Base-by-base conservation (phyloP, 92 coral and sea anemone species). In the Galaxea fascicularis region DNA sequence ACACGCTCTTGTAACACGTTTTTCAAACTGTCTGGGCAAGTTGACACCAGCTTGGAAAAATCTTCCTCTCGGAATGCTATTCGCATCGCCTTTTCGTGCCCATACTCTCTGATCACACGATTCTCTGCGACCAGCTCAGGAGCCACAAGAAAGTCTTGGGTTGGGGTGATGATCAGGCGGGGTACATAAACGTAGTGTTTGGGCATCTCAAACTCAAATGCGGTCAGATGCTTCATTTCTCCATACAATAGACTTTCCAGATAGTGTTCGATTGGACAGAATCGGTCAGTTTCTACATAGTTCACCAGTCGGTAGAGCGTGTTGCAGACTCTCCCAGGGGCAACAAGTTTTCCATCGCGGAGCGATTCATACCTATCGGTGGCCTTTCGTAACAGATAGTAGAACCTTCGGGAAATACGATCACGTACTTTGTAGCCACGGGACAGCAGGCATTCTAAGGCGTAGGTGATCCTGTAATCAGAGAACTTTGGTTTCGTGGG, bases 41-140 rank as follows among this genome's bases (percentile, higher is more conserved):
- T 53, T 16, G 90, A 77, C 21, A 93, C 82, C 4, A 95, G 88
- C 75, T 91, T 95, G 77, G 98, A 95, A 82, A 95, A 95, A 73
- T 94, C 96, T 66, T 95, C 98, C 11, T 95, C 98, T 30, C 98
- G 84, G 62, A 95, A 94, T 79, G 97, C 98, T 79, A 95, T 93
- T 41, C 98, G 90, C 84, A 94, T 87, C 29, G 95, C 86, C 27
- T 82, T 51, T 78, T 89, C 53, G 84, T 95, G 93, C 20, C 90
- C 95, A 71, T 78, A 94, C 41, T 94, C 90, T 53, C 98, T 79
- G 75, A 95, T 93, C 12, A 95, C 98, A 20, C 98, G 98, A 85
- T 95, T 95, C 80, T 92, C 95, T 0, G 95, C 95, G 26, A 94
- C 95, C 8, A 95, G 87, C 69, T 95, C 98, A 20, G 95, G 94